A percentile compares a stretch with the other conserved stretches of the same genome.
Evolutionary conservation across 2,888 invertebrate genomes (phyloP).

Genomic region (Blera fallax): DNA sequence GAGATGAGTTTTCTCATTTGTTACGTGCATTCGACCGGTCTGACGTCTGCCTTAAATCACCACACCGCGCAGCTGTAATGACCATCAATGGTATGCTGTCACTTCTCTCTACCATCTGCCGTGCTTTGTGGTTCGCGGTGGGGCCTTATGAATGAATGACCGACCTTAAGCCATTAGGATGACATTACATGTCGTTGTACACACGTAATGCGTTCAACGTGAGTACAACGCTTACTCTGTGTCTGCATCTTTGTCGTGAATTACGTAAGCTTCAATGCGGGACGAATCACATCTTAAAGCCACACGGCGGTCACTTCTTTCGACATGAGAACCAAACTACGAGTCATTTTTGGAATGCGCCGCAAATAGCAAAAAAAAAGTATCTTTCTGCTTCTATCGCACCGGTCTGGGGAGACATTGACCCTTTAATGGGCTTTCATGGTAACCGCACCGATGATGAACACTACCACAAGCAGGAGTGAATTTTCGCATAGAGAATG

Average conservation of each 20-base stretch:
- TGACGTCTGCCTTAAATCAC: conserved; percentile 29
- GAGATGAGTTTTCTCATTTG: conserved; percentile 19
- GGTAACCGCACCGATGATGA: conserved; percentile 18
- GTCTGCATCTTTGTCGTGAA: neutral
- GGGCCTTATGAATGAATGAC: conserved; percentile 67
- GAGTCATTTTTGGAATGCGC: conserved; percentile 48
- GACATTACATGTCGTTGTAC: conserved; percentile 62
- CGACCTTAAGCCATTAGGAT: conserved; percentile 67
- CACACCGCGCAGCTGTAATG: conserved; percentile 15
- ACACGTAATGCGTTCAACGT: conserved; percentile 62
- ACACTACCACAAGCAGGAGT: conserved; percentile 20
- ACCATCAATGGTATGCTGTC: conserved; percentile 25
- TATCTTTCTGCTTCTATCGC: conserved; percentile 14
- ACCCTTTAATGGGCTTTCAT: conserved; percentile 64
- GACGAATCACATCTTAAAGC: conserved; percentile 12
- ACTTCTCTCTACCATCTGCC: neutral
- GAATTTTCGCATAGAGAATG: conserved; percentile 46
- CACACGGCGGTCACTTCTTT: neutral
- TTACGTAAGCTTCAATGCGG: conserved; percentile 37
- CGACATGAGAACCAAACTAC: conserved; percentile 39
- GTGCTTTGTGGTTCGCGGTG: neutral
- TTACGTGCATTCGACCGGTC: conserved; percentile 35
- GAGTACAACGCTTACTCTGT: neutral
- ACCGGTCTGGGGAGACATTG: conserved; percentile 55
- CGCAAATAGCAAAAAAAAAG: conserved; percentile 20